phyloP scores from a whole-genome alignment of 1,140 invertebrate species.

The Zaprionus davidi region DNA sequence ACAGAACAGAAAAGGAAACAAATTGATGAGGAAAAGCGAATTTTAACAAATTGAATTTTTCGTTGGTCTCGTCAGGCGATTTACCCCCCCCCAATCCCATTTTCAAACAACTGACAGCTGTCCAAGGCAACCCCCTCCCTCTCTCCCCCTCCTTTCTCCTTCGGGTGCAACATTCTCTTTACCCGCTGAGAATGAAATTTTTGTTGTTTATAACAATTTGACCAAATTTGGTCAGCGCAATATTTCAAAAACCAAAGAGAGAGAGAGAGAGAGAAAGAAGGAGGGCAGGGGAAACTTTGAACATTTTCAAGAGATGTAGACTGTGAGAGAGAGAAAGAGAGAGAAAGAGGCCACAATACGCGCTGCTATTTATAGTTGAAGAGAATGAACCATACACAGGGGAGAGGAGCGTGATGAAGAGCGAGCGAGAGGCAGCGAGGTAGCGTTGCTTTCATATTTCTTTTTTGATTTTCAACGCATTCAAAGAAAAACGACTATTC shows the following conservation, averaged over 20 bases:
- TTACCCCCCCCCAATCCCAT: background rate
- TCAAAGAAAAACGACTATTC: background rate
- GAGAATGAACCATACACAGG: conserved; percentile 62
- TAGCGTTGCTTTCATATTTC: conserved; percentile 41
- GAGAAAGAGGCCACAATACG: conserved; percentile 53
- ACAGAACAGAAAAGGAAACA: conserved; percentile 15
- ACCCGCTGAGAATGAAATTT: conserved; percentile 11
- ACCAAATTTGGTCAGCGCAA: conserved; percentile 75
- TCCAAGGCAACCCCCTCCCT: background rate
- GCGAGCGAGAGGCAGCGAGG: conserved; percentile 16
- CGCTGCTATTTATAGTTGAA: conserved; percentile 76
- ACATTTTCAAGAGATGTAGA: conserved; percentile 47
- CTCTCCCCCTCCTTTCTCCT: too few relatives aligned
- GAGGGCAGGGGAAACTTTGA: conserved; percentile 23
- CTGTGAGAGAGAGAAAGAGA: conserved; percentile 5
- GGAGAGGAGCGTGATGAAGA: conserved; percentile 4
- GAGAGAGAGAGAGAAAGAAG: conserved; percentile 25
- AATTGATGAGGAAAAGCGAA: conserved; percentile 8
- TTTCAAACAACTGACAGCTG: conserved; percentile 31
- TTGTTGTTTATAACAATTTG: conserved; percentile 72
- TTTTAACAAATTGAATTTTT: conserved; percentile 6
- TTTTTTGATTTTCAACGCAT: conserved; percentile 18
- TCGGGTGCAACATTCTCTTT: background rate
- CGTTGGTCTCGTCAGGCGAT: background rate
- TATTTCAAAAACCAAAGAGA: conserved; percentile 55